Conservation (phyloP, 92 coral and sea anemone species). For the Zoanthus solanderi region DNA sequence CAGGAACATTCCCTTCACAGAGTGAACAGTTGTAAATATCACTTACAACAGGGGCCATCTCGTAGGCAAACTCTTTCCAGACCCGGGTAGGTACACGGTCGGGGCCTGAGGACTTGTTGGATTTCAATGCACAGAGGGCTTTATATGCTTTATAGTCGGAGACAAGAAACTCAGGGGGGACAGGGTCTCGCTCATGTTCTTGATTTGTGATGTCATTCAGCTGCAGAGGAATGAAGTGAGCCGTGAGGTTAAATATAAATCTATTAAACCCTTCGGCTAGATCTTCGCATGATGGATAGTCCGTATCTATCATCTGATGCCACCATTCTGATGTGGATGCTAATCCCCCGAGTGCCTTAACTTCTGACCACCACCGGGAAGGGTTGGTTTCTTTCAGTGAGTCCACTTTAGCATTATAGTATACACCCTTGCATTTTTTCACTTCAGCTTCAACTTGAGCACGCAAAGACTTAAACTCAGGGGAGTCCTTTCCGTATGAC, state of each 20-base stretch:
- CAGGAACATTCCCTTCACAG: neutral
- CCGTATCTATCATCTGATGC: constrained; percentile 26
- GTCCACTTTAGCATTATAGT: neutral
- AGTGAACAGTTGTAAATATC: constrained; percentile 37
- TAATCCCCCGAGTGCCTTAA: constrained; percentile 26
- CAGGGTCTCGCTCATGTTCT: neutral
- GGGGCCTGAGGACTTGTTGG: constrained; percentile 52
- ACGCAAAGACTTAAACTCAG: constrained; percentile 16
- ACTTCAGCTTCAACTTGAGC: neutral
- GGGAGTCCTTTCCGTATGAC: constrained; percentile 42
- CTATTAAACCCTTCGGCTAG: constrained; percentile 4
- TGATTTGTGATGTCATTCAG: neutral
- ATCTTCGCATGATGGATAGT: neutral
- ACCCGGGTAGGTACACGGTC: constrained; percentile 34
- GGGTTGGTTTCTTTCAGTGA: constrained; percentile 27
- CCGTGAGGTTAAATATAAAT: constrained; percentile 8
- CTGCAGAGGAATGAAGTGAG: constrained; percentile 4
- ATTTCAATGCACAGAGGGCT: constrained; percentile 37
- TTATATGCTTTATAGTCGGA: constrained; percentile 24
- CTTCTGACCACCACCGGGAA: constrained; percentile 41
- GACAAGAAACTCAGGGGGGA: neutral
- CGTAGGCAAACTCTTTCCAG: constrained; percentile 60
- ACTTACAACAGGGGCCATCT: constrained; percentile 46
- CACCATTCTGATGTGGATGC: constrained; percentile 18
- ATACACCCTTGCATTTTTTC: neutral